Evolutionary conservation across 2,888 invertebrate species (phyloP), one percentile per base, ranked within the genome.

Genomic region (Synanthedon tipuliformis): DNA sequence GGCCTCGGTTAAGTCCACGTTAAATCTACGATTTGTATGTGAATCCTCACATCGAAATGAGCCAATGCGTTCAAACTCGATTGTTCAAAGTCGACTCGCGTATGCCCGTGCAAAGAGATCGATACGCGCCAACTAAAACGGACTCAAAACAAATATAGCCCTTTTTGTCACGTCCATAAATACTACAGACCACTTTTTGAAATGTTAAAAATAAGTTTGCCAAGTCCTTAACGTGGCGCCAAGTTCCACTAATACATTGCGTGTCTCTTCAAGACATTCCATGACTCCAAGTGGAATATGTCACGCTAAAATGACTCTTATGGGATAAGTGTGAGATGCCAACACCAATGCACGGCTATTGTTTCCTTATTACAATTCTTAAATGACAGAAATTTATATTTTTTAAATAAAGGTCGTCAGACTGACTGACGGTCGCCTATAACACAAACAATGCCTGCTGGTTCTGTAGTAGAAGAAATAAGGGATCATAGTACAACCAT

Each of bases 11-110:
- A 75, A 75, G 75, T 67, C 58, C 68, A 59, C 60, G 65, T 67
- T 70, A 75, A 79, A 79, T 72, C 62, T 64, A 72, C 73, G 61
- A 82, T 84, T 84, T 78, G 81, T 84, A 84, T 83, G 81, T 73
- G 66, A 60, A 48, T 64, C 62, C 69, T 63, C 59, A 65, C 67
- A 65, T 73, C 70, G 64, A 76, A 77, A 75, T 71, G 74, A 73
- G 77, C 73, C 76, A 76, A 79, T 75, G 76, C 67, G 70, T 71
- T 71, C 74, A 65, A 66, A 60, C 65, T 60, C 63, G 67, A 34
- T 34, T 65, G 70, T 58, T 64, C 61, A 60, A 58, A 79, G 78
- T 77, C 81, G 62, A 60, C 66, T 68, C 75, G 81, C 78, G 75
- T 79, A 71, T 68, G 60, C 57, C 55, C 45, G 15, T 45, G 45